Evolutionary conservation across 2,888 invertebrate species (phyloP).

Genomic region (Dynastes maya): DNA sequence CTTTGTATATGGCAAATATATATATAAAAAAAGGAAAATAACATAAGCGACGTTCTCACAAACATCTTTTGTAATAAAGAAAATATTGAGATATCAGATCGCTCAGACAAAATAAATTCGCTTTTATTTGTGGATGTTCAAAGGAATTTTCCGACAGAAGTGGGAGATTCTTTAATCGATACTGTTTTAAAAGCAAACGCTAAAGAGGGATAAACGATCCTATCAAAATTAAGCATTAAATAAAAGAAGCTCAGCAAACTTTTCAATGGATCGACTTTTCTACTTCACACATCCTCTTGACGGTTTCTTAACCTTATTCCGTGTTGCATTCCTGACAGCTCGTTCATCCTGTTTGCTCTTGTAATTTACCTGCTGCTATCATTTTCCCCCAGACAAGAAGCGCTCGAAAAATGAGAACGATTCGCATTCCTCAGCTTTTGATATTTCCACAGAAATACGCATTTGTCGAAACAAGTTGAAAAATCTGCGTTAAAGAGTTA

Average conservation of each 20-base stretch:
- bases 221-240: slow-evolving; percentile 27
- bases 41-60: too few relatives aligned
- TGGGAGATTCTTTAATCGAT: slow-evolving; percentile 19
- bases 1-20: too few relatives aligned
- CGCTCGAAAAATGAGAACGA: slow-evolving; percentile 23
- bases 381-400: slow-evolving; percentile 2
- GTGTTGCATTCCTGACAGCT: slow-evolving; percentile 21
- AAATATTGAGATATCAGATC: too few relatives aligned
- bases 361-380: slow-evolving; percentile 25
- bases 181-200: background rate
- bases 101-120: too few relatives aligned
- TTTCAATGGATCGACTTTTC: slow-evolving; percentile 20
- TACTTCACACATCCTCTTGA: background rate
- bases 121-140: background rate
- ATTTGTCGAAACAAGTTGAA: background rate
- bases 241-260: slow-evolving; percentile 30
- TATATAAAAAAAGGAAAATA: too few relatives aligned
- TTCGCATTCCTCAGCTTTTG: slow-evolving; percentile 5
- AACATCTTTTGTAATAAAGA: too few relatives aligned
- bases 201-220: slow-evolving; percentile 13
- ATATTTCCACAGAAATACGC: slow-evolving; percentile 1
- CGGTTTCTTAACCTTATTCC: slow-evolving; percentile 18
- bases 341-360: background rate
- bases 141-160: background rate
- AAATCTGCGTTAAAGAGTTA: slow-evolving; percentile 38